phyloP scores from a whole-genome alignment of 2,797 vertebrate species.

The Tiaroga cobitis region DNA sequence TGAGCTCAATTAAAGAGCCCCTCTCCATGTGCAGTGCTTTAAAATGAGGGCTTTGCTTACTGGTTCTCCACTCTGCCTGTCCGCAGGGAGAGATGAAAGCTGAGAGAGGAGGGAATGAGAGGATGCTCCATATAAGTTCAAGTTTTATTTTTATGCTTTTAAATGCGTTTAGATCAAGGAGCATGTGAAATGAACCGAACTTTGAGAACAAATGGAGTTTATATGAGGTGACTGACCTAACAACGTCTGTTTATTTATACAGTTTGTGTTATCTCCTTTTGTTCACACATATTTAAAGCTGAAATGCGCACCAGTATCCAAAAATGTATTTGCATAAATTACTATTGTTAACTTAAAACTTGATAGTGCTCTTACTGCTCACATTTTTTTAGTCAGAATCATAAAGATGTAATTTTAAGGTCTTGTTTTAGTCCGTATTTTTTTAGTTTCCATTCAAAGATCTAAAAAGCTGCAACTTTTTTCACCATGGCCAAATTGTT shows the following conservation, averaged over 20 bases:
- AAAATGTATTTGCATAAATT: background rate
- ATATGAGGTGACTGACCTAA: slow-evolving; percentile 3
- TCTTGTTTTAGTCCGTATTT: background rate
- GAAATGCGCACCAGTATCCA: background rate
- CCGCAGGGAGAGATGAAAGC: slow-evolving; percentile 52
- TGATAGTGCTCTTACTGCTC: background rate
- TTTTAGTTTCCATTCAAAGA: background rate
- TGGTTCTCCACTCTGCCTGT: slow-evolving; percentile 22
- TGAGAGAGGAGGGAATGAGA: slow-evolving; percentile 39
- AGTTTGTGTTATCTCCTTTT: background rate
- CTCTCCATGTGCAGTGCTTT: slow-evolving; percentile 39
- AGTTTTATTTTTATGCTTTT: slow-evolving; percentile 32
- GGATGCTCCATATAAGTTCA: slow-evolving; percentile 29
- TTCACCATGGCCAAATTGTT: background rate
- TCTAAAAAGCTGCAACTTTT: background rate
- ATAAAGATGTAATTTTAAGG: background rate
- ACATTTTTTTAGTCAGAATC: background rate
- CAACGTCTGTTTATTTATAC: background rate
- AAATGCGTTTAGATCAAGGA: slow-evolving; percentile 36
- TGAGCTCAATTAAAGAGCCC: slow-evolving; percentile 54
- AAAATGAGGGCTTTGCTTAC: slow-evolving; percentile 52
- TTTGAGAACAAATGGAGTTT: slow-evolving; percentile 27
- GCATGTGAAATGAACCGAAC: slow-evolving; percentile 5
- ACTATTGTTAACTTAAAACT: background rate
- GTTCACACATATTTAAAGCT: background rate